These are phyloP conservation scores for Halichondria panicea DNA, from an alignment of 37 sponge, comb jelly and placozoan species.

Conservation along the genomic window DNA sequence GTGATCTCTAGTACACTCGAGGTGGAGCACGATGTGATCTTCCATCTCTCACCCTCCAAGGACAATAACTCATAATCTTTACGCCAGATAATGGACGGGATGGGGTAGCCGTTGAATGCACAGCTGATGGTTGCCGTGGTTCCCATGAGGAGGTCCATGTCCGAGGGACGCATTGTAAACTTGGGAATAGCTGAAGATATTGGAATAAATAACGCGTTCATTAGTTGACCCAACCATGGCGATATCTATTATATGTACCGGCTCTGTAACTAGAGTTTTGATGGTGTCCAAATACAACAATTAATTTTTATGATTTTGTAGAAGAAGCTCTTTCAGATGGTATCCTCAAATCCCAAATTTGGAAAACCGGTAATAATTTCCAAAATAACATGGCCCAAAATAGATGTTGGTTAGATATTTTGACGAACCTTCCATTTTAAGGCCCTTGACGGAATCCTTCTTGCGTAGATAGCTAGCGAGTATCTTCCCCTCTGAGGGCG, in stretches of 20 bases:
- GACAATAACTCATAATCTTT: slow-evolving; percentile 24
- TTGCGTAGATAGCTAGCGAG: slow-evolving; percentile 43
- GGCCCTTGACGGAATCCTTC: slow-evolving; percentile 19
- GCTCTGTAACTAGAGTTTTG: too few species aligned
- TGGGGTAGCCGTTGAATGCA: slow-evolving; percentile 72
- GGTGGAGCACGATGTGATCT: slow-evolving; percentile 42
- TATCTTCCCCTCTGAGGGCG: slow-evolving; percentile 45
- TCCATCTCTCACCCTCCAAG: background rate
- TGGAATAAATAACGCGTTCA: background rate
- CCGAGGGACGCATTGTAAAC: slow-evolving; percentile 54
- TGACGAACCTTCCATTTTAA: slow-evolving; percentile 30
- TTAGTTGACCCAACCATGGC: too few species aligned
- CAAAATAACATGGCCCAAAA: too few species aligned
- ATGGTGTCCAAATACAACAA: too few species aligned
- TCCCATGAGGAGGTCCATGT: slow-evolving; percentile 31
- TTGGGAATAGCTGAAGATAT: slow-evolving; percentile 56
- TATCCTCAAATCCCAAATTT: too few species aligned
- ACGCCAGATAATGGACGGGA: slow-evolving; percentile 65
- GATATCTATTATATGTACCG: background rate
- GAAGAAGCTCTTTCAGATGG: too few species aligned
- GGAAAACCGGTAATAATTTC: too few species aligned
- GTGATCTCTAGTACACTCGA: slow-evolving; percentile 60
- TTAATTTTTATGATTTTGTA: too few species aligned
- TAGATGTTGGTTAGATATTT: too few species aligned
- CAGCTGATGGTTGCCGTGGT: slow-evolving; percentile 69